These are phyloP conservation scores for Xenopus tropicalis DNA, from an alignment of 2,113 vertebrate species.

Conservation along the genomic window UCB_Xtro_10.0 CM004444.2:23466501-23467000, in stretches of 20 bases:
- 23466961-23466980: constrained; percentile 35
- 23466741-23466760: constrained; percentile 14
- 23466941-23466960: constrained; percentile 40
- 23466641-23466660: too few species aligned
- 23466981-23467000: constrained; percentile 19
- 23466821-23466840: constrained; percentile 22
- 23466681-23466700: too few species aligned
- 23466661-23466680: too few species aligned
- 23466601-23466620: too few species aligned
- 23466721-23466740: too few species aligned
- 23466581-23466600: too few species aligned
- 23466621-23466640: too few species aligned
- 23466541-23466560: too few species aligned
- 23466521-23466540: too few species aligned
- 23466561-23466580: too few species aligned
- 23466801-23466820: constrained; percentile 25
- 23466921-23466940: constrained; percentile 32
- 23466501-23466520: too few species aligned
- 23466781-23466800: neutral
- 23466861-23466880: constrained; percentile 11
- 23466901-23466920: constrained; percentile 28
- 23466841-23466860: constrained; percentile 37
- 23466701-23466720: too few species aligned
- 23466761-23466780: constrained; percentile 23
- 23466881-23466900: constrained; percentile 34